A percentile compares a stretch with the other conserved stretches of the same genome.
Conservation (phyloP, 2,888 invertebrate genomes). For the Machimus rusticus region DNA sequence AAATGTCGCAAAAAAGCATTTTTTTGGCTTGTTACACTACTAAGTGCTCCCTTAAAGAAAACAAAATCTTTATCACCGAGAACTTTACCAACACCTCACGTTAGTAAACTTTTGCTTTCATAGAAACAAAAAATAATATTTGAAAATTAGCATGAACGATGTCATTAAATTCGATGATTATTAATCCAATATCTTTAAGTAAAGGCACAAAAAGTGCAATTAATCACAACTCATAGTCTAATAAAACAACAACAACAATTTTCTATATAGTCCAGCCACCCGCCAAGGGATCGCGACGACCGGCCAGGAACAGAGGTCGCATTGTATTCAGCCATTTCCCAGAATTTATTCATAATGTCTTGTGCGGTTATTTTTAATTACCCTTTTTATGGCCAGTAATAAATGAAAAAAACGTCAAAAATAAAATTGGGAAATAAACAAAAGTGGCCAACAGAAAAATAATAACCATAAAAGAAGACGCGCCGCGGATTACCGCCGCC, state of each 20-base stretch:
- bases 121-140: background rate
- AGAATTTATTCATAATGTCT: constrained; percentile 62
- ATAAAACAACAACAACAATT: background rate
- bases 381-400: constrained; percentile 57
- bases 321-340: constrained; percentile 62
- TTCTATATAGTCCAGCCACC: constrained; percentile 33
- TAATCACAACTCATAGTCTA: background rate
- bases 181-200: background rate
- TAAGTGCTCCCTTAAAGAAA: too few relatives aligned
- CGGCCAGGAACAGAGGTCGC: constrained; percentile 53
- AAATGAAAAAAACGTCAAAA: background rate
- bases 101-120: background rate
- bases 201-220: background rate
- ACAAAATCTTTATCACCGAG: too few relatives aligned
- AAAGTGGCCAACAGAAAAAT: background rate
- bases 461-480: background rate
- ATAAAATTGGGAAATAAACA: background rate
- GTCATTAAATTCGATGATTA: background rate
- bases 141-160: background rate
- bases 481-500: background rate
- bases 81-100: background rate
- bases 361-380: constrained; percentile 61
- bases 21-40: too few relatives aligned
- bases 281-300: constrained; percentile 49
- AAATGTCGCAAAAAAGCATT: too few relatives aligned